Evolutionary conservation across 2,113 vertebrate species (phyloP).

Genomic region (Colistium nudipinnis): DNA sequence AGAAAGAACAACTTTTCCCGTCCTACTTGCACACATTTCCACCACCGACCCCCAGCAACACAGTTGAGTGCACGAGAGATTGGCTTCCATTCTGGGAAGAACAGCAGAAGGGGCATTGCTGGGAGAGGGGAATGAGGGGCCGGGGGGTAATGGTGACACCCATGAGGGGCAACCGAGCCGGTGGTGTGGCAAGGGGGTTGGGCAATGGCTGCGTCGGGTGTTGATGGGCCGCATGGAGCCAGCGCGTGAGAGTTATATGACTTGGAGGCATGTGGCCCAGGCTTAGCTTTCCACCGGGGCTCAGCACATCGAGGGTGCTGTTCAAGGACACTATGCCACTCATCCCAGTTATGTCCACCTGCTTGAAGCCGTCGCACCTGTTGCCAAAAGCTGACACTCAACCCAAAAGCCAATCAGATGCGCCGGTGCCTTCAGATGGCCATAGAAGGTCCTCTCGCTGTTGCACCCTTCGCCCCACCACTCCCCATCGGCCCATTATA

Average conservation of each 20-base stretch:
- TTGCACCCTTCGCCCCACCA: slow-evolving; percentile 13
- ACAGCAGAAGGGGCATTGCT: slow-evolving; percentile 25
- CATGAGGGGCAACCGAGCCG: slow-evolving; percentile 62
- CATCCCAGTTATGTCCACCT: slow-evolving; percentile 83
- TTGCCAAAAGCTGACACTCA: slow-evolving; percentile 74
- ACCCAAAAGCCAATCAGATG: slow-evolving; percentile 75
- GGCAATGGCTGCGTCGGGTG: slow-evolving; percentile 42
- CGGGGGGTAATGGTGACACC: slow-evolving; percentile 61
- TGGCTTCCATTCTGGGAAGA: slow-evolving; percentile 69
- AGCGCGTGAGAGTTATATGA: slow-evolving; percentile 77
- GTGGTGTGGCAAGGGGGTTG: slow-evolving; percentile 45
- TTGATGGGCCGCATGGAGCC: slow-evolving; percentile 57
- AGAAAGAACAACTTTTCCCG: slow-evolving; percentile 48
- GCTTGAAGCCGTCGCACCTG: slow-evolving; percentile 83
- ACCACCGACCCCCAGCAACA: slow-evolving; percentile 60
- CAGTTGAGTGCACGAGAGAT: slow-evolving; percentile 33
- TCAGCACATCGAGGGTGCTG: slow-evolving; percentile 80
- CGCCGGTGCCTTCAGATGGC: slow-evolving; percentile 64
- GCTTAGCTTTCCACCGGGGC: slow-evolving; percentile 73
- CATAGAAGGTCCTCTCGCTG: slow-evolving; percentile 79
- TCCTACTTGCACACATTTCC: slow-evolving; percentile 61
- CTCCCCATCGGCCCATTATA: slow-evolving; percentile 5
- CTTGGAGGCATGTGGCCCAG: slow-evolving; percentile 72
- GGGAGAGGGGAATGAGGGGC: slow-evolving; percentile 25
- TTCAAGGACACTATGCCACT: slow-evolving; percentile 79